Percentiles rank a stretch among this genome's conserved stretches.
These are phyloP conservation scores for Cantharis flavilabris DNA, from an alignment of 2,888 invertebrate genomes.

Conservation along the genomic window DNA sequence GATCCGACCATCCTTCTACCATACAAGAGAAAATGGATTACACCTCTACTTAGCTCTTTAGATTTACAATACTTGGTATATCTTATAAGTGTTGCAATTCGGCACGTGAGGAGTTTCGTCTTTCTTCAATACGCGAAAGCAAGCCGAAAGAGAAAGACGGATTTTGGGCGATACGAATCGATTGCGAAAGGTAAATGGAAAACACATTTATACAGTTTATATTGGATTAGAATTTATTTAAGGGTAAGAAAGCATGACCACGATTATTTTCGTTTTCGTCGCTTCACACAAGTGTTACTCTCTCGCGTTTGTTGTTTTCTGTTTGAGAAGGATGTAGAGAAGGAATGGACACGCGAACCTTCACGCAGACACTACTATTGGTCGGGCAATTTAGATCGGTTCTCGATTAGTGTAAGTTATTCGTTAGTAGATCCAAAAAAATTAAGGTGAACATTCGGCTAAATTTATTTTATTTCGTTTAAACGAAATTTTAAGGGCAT, in stretches of 20 bases:
- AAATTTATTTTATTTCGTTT: background rate
- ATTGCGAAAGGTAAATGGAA: slow-evolving; percentile 12
- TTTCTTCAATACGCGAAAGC: background rate
- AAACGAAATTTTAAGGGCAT: background rate
- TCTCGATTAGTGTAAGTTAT: background rate
- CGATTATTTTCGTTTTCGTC: slow-evolving; percentile 17
- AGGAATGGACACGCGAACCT: background rate
- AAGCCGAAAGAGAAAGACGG: background rate
- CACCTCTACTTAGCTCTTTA: slow-evolving; percentile 19
- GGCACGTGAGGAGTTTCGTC: background rate
- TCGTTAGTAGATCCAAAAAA: background rate
- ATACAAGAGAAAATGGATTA: slow-evolving; percentile 25
- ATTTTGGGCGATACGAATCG: background rate
- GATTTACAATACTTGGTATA: slow-evolving; percentile 11
- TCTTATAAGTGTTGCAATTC: background rate
- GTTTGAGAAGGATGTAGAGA: background rate
- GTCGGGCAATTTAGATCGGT: slow-evolving; percentile 1
- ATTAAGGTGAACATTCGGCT: background rate
- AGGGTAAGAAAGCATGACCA: slow-evolving; percentile 5
- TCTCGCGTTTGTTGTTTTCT: slow-evolving; percentile 5
- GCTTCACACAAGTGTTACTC: slow-evolving; percentile 8
- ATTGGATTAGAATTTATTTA: slow-evolving; percentile 23
- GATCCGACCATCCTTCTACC: slow-evolving; percentile 16
- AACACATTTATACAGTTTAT: slow-evolving; percentile 21
- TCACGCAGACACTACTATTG: background rate